Conservation (phyloP, 2,797 vertebrate genomes). For the Molossus alvarezi region DNA sequence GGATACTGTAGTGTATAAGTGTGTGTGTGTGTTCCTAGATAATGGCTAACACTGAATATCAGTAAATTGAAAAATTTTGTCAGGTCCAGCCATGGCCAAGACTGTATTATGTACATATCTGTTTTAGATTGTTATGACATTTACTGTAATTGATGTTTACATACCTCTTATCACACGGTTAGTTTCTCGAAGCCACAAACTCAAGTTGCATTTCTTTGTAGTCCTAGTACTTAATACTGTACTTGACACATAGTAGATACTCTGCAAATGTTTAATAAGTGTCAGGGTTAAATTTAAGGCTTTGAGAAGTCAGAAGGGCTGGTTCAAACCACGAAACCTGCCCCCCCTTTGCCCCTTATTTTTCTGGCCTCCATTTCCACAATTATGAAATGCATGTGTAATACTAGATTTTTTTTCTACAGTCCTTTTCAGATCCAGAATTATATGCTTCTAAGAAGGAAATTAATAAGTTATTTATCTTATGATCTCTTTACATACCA, state of each 20-base stretch:
- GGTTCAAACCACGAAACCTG: not conserved
- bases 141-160: slow-evolving; percentile 9
- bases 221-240: not conserved
- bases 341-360: not conserved
- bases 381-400: not conserved
- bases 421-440: not conserved
- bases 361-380: not conserved
- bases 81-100: not conserved
- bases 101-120: not conserved
- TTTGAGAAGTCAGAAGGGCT: not conserved
- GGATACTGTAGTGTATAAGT: not conserved
- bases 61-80: not conserved
- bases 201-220: not conserved
- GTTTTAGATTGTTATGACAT: not conserved
- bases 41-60: not conserved
- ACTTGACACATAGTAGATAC: not conserved
- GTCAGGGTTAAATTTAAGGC: not conserved
- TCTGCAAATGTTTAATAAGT: slow-evolving; percentile 37
- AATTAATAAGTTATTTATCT: slow-evolving; percentile 28
- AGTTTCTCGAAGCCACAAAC: not conserved
- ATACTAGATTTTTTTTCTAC: not conserved
- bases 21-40: not conserved
- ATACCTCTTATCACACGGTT: not conserved
- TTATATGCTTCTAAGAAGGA: not conserved
- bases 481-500: not conserved